Conservation (phyloP, 2,888 invertebrate genomes). For the Automeris io region DNA sequence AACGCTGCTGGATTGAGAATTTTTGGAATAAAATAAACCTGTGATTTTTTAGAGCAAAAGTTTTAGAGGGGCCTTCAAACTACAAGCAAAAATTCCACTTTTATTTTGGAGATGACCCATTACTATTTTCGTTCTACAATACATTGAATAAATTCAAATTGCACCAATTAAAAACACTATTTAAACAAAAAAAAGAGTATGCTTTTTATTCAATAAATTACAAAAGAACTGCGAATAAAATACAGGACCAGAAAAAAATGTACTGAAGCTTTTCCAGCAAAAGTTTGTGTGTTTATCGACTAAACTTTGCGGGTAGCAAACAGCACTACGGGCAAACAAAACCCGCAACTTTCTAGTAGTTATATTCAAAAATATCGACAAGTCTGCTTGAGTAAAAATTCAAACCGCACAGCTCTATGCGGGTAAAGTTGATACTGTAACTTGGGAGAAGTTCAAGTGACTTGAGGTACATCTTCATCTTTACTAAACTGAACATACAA, state of each 20-base stretch:
- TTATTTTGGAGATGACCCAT: too few relatives aligned
- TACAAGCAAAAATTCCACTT: too few relatives aligned
- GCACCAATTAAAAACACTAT: too few relatives aligned
- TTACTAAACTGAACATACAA: not conserved
- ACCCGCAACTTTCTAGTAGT: not conserved
- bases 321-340: not conserved
- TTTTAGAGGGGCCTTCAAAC: too few relatives aligned
- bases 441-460: not conserved
- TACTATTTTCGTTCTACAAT: too few relatives aligned
- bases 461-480: not conserved
- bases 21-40: too few relatives aligned
- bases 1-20: too few relatives aligned
- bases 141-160: too few relatives aligned
- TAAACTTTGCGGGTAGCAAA: not conserved
- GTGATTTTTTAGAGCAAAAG: too few relatives aligned
- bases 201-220: too few relatives aligned
- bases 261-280: not conserved
- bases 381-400: not conserved
- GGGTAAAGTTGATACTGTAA: not conserved
- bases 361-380: constrained; percentile 3
- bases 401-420: not conserved
- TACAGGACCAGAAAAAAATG: not conserved
- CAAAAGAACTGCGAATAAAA: too few relatives aligned
- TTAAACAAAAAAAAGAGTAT: too few relatives aligned
- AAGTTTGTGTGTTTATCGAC: not conserved